Evolutionary conservation across 2,797 vertebrate genomes (phyloP), one percentile per base, ranked within the genome.

Genomic region (Tokudaia tokunoshimensis): DNA sequence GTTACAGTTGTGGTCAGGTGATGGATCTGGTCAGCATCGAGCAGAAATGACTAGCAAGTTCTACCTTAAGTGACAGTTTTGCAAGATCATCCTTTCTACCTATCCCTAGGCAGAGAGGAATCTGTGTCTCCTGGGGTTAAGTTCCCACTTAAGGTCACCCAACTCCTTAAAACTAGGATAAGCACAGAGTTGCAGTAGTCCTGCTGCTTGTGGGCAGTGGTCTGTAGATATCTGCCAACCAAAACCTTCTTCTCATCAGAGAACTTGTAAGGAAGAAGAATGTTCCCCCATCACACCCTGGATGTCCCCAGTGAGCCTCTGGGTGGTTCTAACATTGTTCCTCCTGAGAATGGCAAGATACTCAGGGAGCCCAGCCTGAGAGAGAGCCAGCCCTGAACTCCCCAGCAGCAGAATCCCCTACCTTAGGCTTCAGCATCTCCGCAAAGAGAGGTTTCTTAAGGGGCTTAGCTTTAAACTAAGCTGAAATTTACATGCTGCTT

Each of bases 391-490:
- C 59, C 75, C 41, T 29, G 31, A 90, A 31, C 74, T 47, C 55
- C 75, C 44, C 2, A 9, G n/a, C 70, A n/a, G 41, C 26, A 15
- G 29, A 12, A 26, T 41, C 37, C 84, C 76, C 85, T 96, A 29
- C 41, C 86, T 26, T 1, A 78, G 96, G 87, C 57, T 94, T n/a
- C 20, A 70, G 37, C 83, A 96, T 95, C 94, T 92, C 86, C 20
- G 52, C 85, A 97, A 97, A 97, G 96, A 97, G 92, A 92, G 92
- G 82, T 96, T 96, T 97, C 90, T 96, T 96, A 96, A 67, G 11
- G 88, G 70, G 63, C 97, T 92, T 96, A 94, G 82, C 37, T 8
- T 78, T 89, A 88, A 97, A 72, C 20, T 92, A 97, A 96, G 95
- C 93, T 96, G 90, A 96, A 96, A 96, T 88, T 84, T 94, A 95